Evolutionary conservation across 2,888 invertebrate species (phyloP).

Genomic region (Mamestra brassicae): DNA sequence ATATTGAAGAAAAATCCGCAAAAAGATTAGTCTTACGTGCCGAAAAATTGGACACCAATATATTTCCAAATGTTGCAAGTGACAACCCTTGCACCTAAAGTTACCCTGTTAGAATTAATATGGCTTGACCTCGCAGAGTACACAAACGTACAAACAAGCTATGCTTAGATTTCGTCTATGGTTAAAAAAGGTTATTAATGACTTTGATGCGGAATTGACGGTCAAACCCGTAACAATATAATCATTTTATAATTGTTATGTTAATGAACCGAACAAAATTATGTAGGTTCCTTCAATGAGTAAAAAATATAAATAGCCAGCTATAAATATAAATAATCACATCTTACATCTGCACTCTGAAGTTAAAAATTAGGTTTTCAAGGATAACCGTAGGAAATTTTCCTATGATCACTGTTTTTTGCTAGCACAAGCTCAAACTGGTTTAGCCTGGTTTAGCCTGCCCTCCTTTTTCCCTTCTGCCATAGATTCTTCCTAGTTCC

Average conservation of each 20-base stretch:
- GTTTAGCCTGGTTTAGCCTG: too few relatives aligned
- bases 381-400: background rate
- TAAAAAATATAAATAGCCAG: constrained; percentile 17
- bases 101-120: constrained; percentile 44
- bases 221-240: constrained; percentile 37
- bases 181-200: constrained; percentile 54
- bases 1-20: too few relatives aligned
- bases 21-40: too few relatives aligned
- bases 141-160: constrained; percentile 35
- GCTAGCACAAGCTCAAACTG: background rate
- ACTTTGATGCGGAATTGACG: constrained; percentile 53
- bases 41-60: background rate
- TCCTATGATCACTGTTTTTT: background rate
- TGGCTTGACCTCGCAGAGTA: constrained; percentile 57
- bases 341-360: background rate
- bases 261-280: constrained; percentile 27
- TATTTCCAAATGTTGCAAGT: background rate
- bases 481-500: background rate
- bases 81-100: constrained; percentile 46
- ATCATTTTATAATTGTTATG: constrained; percentile 32
- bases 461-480: background rate
- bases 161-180: constrained; percentile 39
- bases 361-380: background rate
- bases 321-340: background rate
- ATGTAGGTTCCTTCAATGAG: background rate